These are phyloP conservation scores for Cremastobaeus sp. DNA, from an alignment of 2,888 invertebrate genomes.

Conservation along the genomic window DNA sequence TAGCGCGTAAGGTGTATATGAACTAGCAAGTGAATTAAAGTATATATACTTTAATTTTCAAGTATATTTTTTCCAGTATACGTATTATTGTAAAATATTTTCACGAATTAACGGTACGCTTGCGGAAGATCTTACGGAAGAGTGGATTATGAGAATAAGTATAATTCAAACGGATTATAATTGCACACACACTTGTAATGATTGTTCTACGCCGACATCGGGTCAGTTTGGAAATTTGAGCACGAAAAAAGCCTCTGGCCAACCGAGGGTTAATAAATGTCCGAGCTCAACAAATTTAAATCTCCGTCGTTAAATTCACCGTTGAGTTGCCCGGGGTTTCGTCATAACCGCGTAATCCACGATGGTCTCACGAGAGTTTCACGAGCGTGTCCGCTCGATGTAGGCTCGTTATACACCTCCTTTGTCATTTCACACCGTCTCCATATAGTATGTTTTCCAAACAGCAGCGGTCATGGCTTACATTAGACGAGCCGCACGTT, in stretches of 20 bases:
- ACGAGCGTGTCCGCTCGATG: slow-evolving; percentile 43
- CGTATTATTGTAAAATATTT: no score
- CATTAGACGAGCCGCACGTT: slow-evolving; percentile 43
- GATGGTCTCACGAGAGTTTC: slow-evolving; percentile 53
- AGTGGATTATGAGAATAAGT: no score
- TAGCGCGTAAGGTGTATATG: no score
- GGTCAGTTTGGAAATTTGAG: slow-evolving; percentile 18
- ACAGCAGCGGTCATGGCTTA: slow-evolving; percentile 35
- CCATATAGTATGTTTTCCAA: slow-evolving; percentile 22
- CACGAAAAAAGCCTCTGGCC: slow-evolving; percentile 13
- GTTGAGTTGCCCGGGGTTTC: slow-evolving; percentile 49
- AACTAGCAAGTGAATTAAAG: no score
- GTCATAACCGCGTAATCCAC: slow-evolving; percentile 36
- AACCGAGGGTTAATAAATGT: slow-evolving; percentile 26
- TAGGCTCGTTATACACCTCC: slow-evolving; percentile 44
- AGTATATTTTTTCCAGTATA: no score
- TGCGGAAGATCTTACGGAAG: no score
- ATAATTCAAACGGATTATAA: no score
- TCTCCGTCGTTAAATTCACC: slow-evolving; percentile 48
- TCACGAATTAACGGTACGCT: no score
- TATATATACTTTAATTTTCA: no score
- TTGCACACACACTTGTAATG: slow-evolving; percentile 9
- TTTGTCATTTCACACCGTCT: slow-evolving; percentile 57
- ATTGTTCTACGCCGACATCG: slow-evolving; percentile 15
- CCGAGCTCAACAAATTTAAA: slow-evolving; percentile 42